phyloP scores from a whole-genome alignment of 1,140 invertebrate species.

The Bombyx mandarina region DNA sequence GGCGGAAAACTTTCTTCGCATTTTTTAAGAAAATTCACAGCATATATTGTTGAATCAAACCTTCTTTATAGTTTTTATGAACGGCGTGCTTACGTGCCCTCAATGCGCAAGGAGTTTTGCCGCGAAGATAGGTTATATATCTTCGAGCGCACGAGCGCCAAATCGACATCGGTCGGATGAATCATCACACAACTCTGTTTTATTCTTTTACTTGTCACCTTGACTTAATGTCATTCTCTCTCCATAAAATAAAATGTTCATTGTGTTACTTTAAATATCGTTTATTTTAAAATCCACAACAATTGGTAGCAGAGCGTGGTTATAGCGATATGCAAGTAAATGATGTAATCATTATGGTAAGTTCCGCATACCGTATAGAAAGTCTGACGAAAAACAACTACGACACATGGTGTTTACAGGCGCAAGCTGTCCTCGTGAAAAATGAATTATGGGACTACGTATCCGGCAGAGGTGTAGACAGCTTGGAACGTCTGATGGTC shows the following conservation, averaged over 20 bases:
- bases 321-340: not conserved
- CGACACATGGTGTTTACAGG: not conserved
- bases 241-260: no score
- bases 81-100: not conserved
- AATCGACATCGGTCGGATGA: not conserved
- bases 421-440: slow-evolving; percentile 1
- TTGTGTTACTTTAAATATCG: no score
- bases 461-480: not conserved
- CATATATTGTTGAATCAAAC: not conserved
- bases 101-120: not conserved
- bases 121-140: not conserved
- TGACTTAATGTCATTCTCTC: no score
- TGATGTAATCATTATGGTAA: not conserved
- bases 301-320: slow-evolving; percentile 1
- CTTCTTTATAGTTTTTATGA: not conserved
- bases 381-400: not conserved
- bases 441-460: slow-evolving; percentile 1
- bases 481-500: no score
- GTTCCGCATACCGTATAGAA: not conserved
- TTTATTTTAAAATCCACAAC: no score
- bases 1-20: not conserved
- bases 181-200: not conserved
- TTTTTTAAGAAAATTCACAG: not conserved
- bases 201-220: no score
- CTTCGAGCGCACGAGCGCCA: slow-evolving; percentile 1